Evolutionary conservation across 2,888 invertebrate genomes (phyloP).

Genomic region (Urechis unicinctus): DNA sequence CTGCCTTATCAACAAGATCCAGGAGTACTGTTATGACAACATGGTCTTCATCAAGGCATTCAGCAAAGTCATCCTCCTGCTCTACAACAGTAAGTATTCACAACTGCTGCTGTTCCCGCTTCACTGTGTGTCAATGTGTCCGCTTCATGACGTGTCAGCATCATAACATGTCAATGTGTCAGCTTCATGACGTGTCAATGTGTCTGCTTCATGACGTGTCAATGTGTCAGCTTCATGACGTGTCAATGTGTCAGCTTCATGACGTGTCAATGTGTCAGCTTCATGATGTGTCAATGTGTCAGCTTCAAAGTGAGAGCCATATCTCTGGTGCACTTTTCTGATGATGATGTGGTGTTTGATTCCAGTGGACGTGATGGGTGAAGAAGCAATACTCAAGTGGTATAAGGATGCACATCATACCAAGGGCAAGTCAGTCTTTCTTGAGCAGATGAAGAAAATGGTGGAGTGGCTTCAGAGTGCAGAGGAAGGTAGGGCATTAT

Average conservation of each 20-base stretch:
- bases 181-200: neutral
- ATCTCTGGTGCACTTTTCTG: too few species aligned
- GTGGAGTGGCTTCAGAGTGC: conserved; percentile 96
- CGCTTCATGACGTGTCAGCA: too few species aligned
- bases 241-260: neutral
- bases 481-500: conserved; percentile 79
- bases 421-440: conserved; percentile 95
- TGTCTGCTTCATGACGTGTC: neutral
- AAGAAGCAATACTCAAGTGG: conserved; percentile 93
- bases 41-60: conserved; percentile 99
- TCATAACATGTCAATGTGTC: neutral
- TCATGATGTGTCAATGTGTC: neutral
- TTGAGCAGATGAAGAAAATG: conserved; percentile 96
- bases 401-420: conserved; percentile 86
- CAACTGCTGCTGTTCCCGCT: too few species aligned
- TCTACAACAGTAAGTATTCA: conserved; percentile 74
- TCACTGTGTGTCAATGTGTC: neutral
- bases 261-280: neutral
- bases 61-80: conserved; percentile 90
- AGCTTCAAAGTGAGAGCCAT: neutral
- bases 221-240: neutral
- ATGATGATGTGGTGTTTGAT: conserved; percentile 3
- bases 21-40: conserved; percentile 97
- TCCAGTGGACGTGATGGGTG: conserved; percentile 81
- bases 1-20: conserved; percentile 81